These are phyloP conservation scores for Actinernus sp. DNA, from an alignment of 92 coral and sea anemone genomes.

Conservation along the genomic window DNA sequence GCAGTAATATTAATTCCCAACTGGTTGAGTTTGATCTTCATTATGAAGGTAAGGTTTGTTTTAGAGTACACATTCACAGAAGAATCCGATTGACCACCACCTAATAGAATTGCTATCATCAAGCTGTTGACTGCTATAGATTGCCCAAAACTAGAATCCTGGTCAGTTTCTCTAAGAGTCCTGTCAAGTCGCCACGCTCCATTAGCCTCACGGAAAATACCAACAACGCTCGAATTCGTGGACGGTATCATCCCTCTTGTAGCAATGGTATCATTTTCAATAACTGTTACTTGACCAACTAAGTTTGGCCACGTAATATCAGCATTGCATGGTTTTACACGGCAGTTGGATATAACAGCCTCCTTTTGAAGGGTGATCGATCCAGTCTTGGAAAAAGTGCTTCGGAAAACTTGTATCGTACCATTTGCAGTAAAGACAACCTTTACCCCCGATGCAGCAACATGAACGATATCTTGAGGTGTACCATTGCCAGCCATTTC, in stretches of 20 bases:
- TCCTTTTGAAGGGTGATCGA: conserved; percentile 6
- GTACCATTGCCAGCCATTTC: background rate
- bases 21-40: conserved; percentile 42
- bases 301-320: conserved; percentile 70
- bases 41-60: conserved; percentile 10
- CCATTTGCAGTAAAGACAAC: conserved; percentile 26
- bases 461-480: conserved; percentile 17
- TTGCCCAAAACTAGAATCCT: conserved; percentile 63
- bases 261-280: conserved; percentile 48
- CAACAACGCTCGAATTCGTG: conserved; percentile 68
- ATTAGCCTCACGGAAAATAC: conserved; percentile 55
- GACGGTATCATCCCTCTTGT: conserved; percentile 56
- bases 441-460: conserved; percentile 27
- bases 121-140: conserved; percentile 54
- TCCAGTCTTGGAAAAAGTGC: conserved; percentile 3
- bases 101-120: conserved; percentile 58
- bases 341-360: conserved; percentile 1
- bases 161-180: conserved; percentile 41
- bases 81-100: conserved; percentile 16
- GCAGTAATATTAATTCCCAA: conserved; percentile 23
- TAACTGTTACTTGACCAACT: conserved; percentile 50
- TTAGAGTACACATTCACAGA: conserved; percentile 54
- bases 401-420: conserved; percentile 4
- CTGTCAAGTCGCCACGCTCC: conserved; percentile 59
- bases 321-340: conserved; percentile 24